Evolutionary conservation across 2,888 invertebrate species (phyloP), one percentile per base, ranked within the genome.

Genomic region (Ctena decussata): DNA sequence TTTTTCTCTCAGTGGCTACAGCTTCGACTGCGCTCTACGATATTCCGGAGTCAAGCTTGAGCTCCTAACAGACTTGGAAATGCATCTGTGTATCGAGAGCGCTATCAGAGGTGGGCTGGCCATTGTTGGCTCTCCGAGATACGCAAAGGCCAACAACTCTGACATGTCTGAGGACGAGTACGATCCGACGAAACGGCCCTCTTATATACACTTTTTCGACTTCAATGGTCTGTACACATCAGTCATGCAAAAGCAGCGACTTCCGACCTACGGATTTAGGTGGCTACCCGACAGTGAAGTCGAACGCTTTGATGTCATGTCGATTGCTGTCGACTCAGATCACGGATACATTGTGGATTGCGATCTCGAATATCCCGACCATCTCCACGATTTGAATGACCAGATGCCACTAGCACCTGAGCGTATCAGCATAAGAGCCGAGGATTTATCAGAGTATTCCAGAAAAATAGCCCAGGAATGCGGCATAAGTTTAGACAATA

Each of bases 241-340:
- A 12, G 46, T 77, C 21, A 77, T 77, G 77, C 30, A 24, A 32
- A 15, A 32, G 2, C 32, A 37, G 12, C 39, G 30, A 8, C 77
- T 77, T 12, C 77, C 77, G 12, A 69, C 77, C n/a, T 41, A 41
- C 37, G 69, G 69, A 2, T 77, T 77, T 32, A 8, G 77, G n/a
- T 77, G 53, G 39, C 39, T 77, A 5, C 27, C 77, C 1, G 77
- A 77, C 30, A 35, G 3, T 39, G 76, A 76, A 35, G 12, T 32
- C 37, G 76, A 60, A 21, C 24, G 41, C 24, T 30, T 65, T n/a
- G 41, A 77, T 35, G 27, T 77, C 30, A 30, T 30, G 27, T 39
- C 53, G 0, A 18, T 77, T 37, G 65, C 77, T 24, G 77, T 21
- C 8, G 77, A 77, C 69, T 57, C 37, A 15, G 69, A 77, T 44